Evolutionary conservation across 2,888 invertebrate species (phyloP), one percentile per base, ranked within the genome.

Genomic region (Lochmaea capreae): DNA sequence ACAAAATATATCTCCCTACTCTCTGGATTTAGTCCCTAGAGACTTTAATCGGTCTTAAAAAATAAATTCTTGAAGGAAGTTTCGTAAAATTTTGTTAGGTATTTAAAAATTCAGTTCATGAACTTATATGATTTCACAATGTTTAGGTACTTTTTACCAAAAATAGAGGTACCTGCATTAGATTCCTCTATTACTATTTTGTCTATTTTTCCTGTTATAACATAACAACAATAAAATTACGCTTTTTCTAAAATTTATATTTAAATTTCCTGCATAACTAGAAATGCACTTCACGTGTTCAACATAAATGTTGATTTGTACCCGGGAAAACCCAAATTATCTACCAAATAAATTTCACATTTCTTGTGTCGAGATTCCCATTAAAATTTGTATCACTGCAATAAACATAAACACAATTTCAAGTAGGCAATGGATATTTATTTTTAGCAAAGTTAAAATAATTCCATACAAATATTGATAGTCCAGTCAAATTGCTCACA

Each of bases 321-420:
- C 4, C 4, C 14, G 14, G 46, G 14, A 46, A 33, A 33, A 33
- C 8, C 52, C 14, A 5, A 52, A 52, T 14, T 52, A 8, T 5
- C 3, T n/a, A 52, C 52, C 11, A n/a, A 52, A 52, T 52, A 52
- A 52, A 52, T 52, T 54, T 12, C n/a, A 54, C 18, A 8, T 16
- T 54, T 18, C 18, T 46, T 12, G 46, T 46, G 14, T 14, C 46
- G 46, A 46, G 46, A 46, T 46, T 46, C 49, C 26, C n/a, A 33
- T 39, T 39, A n/a, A 61, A 33, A 61, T 61, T 39, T n/a, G 9
- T 61, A 61, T 39, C 26, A 61, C 39, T 61, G 14, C 39, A 61
- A n/a, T 61, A 61, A 61, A 39, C 39, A 61, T 61, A 33, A 61
- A 61, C 61, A 61, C 14, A 14, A 61, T 61, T 39, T 61, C 39